Base-by-base conservation (phyloP, 2,113 vertebrate genomes). In the Lycaon pictus region DNA sequence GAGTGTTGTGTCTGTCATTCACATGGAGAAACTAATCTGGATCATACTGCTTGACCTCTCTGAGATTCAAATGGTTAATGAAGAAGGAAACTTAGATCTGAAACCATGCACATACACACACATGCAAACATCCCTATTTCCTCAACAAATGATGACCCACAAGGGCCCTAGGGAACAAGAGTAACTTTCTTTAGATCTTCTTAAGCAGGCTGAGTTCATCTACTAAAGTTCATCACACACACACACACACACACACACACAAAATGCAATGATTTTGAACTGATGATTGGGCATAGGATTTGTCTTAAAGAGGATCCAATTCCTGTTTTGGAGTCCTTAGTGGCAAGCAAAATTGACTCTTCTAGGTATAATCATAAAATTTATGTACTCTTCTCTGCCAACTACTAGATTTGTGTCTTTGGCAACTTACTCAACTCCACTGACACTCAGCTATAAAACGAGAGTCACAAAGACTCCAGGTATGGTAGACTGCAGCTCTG, bases 51-150 rank as follows among this genome's bases (percentile, higher is more conserved):
- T 37, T 87, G 83, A 87, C 43, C 63, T 79, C 15, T 67, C n/a
- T 65, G 20, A 84, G 16, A 51, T 35, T 96, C 72, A 83, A 56
- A 82, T 25, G 60, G 27, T 79, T 91, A 67, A 51, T 56, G 11
- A 56, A 56, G n/a, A 87, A 76, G 62, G 13, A 96, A 97, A 95
- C 20, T 83, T 53, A 16, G 12, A 93, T 88, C 81, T 93, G 63
- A 97, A 93, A 91, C 72, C 43, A 90, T n/a, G 27, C n/a, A 37
- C 16, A 20, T 35, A 63, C 5, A 43, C 27, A 74, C 32, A 82
- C 20, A 35, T 32, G 81, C 0, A 56, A n/a, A 76, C 32, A 62
- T 27, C 1, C 32, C 55, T 92, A 62, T 77, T 96, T 80, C 32
- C 17, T 27, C 35, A 79, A 69, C 53, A 90, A 90, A 67, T 76